Conservation (phyloP, 2,113 vertebrate genomes). For the Sander lucioperca region DNA sequence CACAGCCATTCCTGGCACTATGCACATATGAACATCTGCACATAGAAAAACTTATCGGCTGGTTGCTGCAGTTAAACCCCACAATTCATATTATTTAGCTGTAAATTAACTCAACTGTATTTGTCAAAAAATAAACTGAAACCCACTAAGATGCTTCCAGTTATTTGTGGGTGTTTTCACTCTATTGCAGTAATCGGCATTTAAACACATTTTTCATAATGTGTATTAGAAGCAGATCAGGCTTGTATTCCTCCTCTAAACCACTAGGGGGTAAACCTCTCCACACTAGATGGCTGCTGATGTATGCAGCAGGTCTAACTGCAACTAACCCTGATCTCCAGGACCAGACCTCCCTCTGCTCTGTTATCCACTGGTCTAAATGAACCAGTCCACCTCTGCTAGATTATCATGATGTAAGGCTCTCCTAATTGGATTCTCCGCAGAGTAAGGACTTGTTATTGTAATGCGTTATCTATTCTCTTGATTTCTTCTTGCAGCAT, state of each 20-base stretch:
- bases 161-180: conserved; percentile 32
- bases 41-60: conserved; percentile 8
- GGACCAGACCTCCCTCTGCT: conserved; percentile 75
- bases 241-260: conserved; percentile 41
- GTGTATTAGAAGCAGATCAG: conserved; percentile 54
- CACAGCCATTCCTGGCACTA: conserved; percentile 28
- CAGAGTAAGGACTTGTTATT: conserved; percentile 77
- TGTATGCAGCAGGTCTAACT: conserved; percentile 72
- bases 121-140: conserved; percentile 16
- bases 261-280: conserved; percentile 84
- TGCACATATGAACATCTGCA: conserved; percentile 64
- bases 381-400: conserved; percentile 76
- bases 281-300: conserved; percentile 67
- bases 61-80: conserved; percentile 27
- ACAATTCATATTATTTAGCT: conserved; percentile 21
- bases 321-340: conserved; percentile 66
- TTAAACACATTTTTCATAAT: conserved; percentile 45
- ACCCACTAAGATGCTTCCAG: not conserved
- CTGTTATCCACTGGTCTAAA: conserved; percentile 73
- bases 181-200: conserved; percentile 29
- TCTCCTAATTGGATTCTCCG: conserved; percentile 79
- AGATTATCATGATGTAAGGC: conserved; percentile 79
- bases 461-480: conserved; percentile 79
- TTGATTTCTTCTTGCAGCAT: conserved; percentile 78
- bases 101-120: not conserved